phyloP scores from a whole-genome alignment of 2,797 vertebrate species.

The Synaphobranchus kaupii region DNA sequence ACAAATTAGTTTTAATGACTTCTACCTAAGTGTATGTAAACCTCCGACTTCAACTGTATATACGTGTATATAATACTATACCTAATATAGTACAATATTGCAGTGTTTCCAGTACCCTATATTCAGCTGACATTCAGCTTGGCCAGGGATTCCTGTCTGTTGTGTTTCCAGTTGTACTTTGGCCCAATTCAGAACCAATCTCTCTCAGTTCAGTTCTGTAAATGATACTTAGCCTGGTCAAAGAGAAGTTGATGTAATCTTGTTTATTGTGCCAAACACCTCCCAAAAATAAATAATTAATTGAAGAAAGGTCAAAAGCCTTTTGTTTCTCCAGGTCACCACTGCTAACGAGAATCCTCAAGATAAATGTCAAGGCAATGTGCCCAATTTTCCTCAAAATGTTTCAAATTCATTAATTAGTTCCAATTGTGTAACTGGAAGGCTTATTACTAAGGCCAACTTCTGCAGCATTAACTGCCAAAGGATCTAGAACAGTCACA shows the following conservation, averaged over 20 bases:
- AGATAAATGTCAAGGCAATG: too few species aligned
- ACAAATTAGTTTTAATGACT: too few species aligned
- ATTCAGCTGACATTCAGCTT: too few species aligned
- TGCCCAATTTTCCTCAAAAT: too few species aligned
- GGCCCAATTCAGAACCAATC: not conserved
- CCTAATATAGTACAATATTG: too few species aligned
- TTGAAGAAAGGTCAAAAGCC: not conserved
- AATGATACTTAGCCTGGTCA: not conserved
- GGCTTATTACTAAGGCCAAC: not conserved
- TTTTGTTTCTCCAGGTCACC: not conserved
- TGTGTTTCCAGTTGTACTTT: not conserved
- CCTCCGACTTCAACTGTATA: too few species aligned
- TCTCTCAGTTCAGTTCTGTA: not conserved
- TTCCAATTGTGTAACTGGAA: not conserved
- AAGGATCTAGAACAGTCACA: not conserved
- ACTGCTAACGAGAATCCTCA: not conserved
- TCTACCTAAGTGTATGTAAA: too few species aligned
- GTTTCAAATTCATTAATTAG: not conserved
- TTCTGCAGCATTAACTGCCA: not conserved
- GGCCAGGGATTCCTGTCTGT: too few species aligned
- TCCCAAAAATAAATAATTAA: not conserved
- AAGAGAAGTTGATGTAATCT: not conserved
- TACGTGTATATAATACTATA: too few species aligned
- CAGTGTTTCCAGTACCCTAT: too few species aligned
- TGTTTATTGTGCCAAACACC: not conserved